Conservation (phyloP, 2,888 invertebrate genomes). For the Salticus scenicus region DNA sequence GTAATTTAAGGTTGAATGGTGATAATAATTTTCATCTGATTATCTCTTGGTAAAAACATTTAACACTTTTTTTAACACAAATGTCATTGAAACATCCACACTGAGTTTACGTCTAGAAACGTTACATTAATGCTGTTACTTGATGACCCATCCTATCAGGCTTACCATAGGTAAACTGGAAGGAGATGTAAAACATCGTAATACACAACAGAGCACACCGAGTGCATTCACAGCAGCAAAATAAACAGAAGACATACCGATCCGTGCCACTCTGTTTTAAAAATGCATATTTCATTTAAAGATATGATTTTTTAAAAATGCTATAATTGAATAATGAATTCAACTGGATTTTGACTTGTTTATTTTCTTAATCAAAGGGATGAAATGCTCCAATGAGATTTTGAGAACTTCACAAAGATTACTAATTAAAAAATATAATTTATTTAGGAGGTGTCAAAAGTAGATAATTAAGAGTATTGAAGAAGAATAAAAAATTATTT, state of each 20-base stretch:
- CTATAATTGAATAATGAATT: too few species aligned
- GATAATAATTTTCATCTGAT: too few species aligned
- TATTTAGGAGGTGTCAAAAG: too few species aligned
- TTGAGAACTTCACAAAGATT: too few species aligned
- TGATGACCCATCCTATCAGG: neutral
- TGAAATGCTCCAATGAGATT: too few species aligned
- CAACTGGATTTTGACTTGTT: too few species aligned
- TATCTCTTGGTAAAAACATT: too few species aligned
- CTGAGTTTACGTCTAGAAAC: neutral
- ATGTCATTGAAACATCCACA: neutral
- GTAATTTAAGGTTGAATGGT: too few species aligned
- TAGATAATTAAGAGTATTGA: too few species aligned
- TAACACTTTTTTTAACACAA: neutral
- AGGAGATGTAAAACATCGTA: constrained; percentile 42
- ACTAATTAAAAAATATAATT: too few species aligned
- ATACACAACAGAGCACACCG: constrained; percentile 45
- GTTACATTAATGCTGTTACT: neutral
- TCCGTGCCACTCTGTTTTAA: neutral
- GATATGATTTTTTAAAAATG: constrained; percentile 33
- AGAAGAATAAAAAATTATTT: too few species aligned
- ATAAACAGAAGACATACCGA: constrained; percentile 30
- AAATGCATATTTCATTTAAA: constrained; percentile 22
- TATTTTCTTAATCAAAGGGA: too few species aligned
- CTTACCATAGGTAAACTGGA: constrained; percentile 37
- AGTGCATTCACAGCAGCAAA: constrained; percentile 39